Conservation (phyloP, 2,888 invertebrate species). For the Apamea epomidion region DNA sequence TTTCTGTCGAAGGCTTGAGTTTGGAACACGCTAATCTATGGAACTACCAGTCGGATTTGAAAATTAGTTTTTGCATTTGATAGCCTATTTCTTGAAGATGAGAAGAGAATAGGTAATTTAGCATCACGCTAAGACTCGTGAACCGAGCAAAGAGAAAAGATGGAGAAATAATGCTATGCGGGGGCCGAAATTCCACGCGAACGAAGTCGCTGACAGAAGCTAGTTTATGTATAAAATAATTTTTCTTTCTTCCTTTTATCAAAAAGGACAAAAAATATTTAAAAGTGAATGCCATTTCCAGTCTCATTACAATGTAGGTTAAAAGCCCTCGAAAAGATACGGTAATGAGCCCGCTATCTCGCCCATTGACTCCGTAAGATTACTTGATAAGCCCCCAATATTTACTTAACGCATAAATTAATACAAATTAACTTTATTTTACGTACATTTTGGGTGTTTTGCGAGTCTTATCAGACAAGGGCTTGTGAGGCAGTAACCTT, state of each 20-base stretch:
- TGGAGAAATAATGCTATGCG: background rate
- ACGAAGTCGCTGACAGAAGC: background rate
- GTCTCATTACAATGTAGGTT: slow-evolving; percentile 44
- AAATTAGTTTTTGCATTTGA: too few species aligned
- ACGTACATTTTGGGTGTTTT: slow-evolving; percentile 40
- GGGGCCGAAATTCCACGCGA: background rate
- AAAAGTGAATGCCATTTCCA: slow-evolving; percentile 48
- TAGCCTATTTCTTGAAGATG: too few species aligned
- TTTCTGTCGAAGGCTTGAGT: too few species aligned
- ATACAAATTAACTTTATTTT: slow-evolving; percentile 61
- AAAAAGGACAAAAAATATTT: slow-evolving; percentile 1
- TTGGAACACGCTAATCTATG: too few species aligned
- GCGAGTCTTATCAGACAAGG: slow-evolving; percentile 11
- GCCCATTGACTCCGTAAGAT: slow-evolving; percentile 76
- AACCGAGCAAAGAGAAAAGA: background rate
- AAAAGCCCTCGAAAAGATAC: slow-evolving; percentile 73
- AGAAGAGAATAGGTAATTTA: background rate
- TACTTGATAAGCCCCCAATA: slow-evolving; percentile 74
- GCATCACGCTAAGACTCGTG: background rate
- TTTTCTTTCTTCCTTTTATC: background rate
- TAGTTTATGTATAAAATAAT: background rate
- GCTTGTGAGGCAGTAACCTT: slow-evolving; percentile 2
- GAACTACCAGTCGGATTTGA: too few species aligned
- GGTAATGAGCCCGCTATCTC: slow-evolving; percentile 73
- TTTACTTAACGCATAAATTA: slow-evolving; percentile 67